Conservation (phyloP, 64 coral and sea anemone genomes). For the Dendrophyllia cribrosa region DNA sequence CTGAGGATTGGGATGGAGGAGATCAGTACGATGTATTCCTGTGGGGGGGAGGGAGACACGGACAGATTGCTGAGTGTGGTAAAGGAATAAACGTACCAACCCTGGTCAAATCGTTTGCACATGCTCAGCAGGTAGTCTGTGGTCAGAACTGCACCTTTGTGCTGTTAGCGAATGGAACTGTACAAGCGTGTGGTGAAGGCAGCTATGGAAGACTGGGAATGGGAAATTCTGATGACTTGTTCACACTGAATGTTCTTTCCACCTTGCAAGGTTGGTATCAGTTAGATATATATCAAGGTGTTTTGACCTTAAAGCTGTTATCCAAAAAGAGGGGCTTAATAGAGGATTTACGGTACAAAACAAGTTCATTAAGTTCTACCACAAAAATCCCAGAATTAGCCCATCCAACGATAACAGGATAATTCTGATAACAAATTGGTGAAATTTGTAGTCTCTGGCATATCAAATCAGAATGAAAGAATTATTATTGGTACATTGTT, state of each 20-base stretch:
- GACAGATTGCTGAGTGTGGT: conserved; percentile 80
- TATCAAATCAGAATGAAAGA: no score
- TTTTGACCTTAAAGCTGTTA: no score
- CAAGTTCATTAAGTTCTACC: no score
- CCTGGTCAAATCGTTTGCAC: conserved; percentile 76
- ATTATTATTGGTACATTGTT: no score
- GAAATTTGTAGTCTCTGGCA: no score
- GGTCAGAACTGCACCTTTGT: conserved; percentile 92
- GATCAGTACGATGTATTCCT: conserved; percentile 88
- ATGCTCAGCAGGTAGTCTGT: conserved; percentile 77
- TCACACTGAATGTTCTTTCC: conserved; percentile 66
- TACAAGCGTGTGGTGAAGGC: conserved; percentile 82
- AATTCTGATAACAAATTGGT: no score
- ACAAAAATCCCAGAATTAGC: no score
- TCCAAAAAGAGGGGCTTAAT: no score
- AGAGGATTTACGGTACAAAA: no score
- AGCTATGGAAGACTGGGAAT: conserved; percentile 91
- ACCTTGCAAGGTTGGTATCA: conserved; percentile 75
- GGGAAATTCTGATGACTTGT: conserved; percentile 91
- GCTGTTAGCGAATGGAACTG: conserved; percentile 72
- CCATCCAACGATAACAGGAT: no score
- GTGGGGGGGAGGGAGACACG: conserved; percentile 91
- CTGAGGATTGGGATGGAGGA: conserved; percentile 87
- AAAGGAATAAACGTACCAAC: conserved; percentile 86
- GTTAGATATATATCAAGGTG: no score